Evolutionary conservation across 1,140 invertebrate species (phyloP).

Genomic region (Cydia strobilella): DNA sequence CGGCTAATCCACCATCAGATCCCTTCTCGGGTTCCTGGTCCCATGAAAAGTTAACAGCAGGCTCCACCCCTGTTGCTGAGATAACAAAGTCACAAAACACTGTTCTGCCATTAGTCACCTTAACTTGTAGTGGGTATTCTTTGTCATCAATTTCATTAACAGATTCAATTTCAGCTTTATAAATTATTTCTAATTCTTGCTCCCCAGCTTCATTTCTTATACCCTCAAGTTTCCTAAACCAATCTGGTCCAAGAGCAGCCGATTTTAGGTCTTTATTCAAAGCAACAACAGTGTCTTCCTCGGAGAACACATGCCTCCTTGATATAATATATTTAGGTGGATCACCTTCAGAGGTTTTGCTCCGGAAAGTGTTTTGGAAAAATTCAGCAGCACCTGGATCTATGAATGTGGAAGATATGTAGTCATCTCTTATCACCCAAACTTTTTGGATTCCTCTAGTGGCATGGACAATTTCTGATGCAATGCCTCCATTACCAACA

Average conservation of each 20-base stretch:
- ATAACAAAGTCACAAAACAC: constrained; percentile 95
- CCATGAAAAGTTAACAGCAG: constrained; percentile 82
- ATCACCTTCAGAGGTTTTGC: constrained; percentile 43
- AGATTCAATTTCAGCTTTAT: constrained; percentile 85
- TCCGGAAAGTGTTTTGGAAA: constrained; percentile 83
- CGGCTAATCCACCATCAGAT: constrained; percentile 88
- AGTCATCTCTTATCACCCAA: constrained; percentile 96
- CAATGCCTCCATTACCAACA: constrained; percentile 98
- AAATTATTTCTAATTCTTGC: constrained; percentile 82
- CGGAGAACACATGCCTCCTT: constrained; percentile 87
- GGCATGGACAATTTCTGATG: constrained; percentile 96
- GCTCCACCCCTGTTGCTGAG: constrained; percentile 96
- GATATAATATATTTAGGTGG: constrained; percentile 56
- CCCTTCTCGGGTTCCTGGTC: constrained; percentile 82
- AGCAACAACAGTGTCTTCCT: constrained; percentile 73
- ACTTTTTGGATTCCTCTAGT: constrained; percentile 91
- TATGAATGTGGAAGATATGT: constrained; percentile 95
- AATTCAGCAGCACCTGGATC: constrained; percentile 98
- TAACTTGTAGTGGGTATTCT: constrained; percentile 87
- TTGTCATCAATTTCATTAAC: constrained; percentile 67
- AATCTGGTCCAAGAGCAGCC: constrained; percentile 96
- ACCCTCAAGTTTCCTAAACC: constrained; percentile 89
- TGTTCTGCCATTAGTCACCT: constrained; percentile 87
- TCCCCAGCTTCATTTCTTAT: constrained; percentile 75
- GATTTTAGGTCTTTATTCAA: constrained; percentile 80